These are phyloP conservation scores for Microctenopoma stevenorrisi DNA, from an alignment of 2,797 vertebrate species.

Conservation along the genomic window DNA sequence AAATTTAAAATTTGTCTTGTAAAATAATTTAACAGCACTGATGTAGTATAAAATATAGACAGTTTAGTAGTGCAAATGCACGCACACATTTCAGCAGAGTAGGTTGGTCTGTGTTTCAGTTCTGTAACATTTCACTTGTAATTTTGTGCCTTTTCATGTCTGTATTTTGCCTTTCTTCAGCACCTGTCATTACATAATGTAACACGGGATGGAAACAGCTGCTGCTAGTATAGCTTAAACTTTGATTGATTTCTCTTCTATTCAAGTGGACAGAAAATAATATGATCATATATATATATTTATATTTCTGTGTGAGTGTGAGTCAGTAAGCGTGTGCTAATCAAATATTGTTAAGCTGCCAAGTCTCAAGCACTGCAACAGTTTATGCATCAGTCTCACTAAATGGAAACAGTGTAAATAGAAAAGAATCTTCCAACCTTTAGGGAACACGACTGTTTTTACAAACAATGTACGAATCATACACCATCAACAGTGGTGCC, in stretches of 20 bases:
- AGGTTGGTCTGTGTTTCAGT: constrained; percentile 72
- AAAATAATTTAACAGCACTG: constrained; percentile 10
- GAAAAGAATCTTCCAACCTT: not conserved
- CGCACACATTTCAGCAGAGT: constrained; percentile 52
- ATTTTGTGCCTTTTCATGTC: constrained; percentile 93
- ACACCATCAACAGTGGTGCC: too few relatives aligned
- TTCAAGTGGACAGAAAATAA: constrained; percentile 82
- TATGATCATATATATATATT: constrained; percentile 29
- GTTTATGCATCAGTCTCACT: not conserved
- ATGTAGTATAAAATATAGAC: not conserved
- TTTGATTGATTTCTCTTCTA: constrained; percentile 89
- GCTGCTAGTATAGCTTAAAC: constrained; percentile 91
- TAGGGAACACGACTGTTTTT: not conserved
- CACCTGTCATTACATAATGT: constrained; percentile 79
- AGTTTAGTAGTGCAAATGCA: constrained; percentile 39
- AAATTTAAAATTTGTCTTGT: not conserved
- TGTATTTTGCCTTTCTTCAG: constrained; percentile 87
- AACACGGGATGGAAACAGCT: constrained; percentile 89
- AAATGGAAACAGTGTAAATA: not conserved
- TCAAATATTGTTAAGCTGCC: constrained; percentile 22
- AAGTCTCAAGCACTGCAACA: constrained; percentile 36
- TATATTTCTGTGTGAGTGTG: constrained; percentile 39
- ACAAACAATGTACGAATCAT: not conserved
- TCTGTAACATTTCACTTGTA: constrained; percentile 80
- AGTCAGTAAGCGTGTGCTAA: constrained; percentile 32